These are phyloP conservation scores for Phaonia tiefii DNA, from an alignment of 2,888 invertebrate genomes.

Conservation along the genomic window DNA sequence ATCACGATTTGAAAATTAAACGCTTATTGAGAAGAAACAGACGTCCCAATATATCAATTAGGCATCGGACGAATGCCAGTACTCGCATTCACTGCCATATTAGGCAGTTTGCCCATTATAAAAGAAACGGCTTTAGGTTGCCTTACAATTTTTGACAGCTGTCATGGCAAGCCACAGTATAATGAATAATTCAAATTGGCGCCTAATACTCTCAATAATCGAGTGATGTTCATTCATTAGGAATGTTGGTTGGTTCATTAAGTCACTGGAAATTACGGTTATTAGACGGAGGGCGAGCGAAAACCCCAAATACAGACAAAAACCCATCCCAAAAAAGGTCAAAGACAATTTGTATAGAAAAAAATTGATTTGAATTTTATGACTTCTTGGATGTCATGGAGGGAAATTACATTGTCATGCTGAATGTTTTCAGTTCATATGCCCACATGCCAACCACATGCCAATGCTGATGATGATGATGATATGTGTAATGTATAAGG, in stretches of 20 bases:
- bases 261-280: neutral
- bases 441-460: neutral
- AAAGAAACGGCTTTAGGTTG: neutral
- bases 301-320: neutral
- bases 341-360: neutral
- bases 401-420: neutral
- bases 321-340: neutral
- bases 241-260: neutral
- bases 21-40: no score
- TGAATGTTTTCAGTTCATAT: neutral
- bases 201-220: neutral
- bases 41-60: neutral
- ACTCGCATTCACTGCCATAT: neutral
- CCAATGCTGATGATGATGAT: no score
- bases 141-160: slow-evolving; percentile 16
- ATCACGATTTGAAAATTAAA: no score
- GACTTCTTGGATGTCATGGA: neutral
- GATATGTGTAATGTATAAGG: no score
- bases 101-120: slow-evolving; percentile 6
- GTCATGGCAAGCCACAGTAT: neutral
- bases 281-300: neutral
- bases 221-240: neutral
- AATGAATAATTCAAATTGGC: slow-evolving; percentile 21
- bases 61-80: neutral
- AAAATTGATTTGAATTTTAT: slow-evolving; percentile 11